Evolutionary conservation across 2,888 invertebrate species (phyloP).

Genomic region (Galeopsomyia nigrocyanea): DNA sequence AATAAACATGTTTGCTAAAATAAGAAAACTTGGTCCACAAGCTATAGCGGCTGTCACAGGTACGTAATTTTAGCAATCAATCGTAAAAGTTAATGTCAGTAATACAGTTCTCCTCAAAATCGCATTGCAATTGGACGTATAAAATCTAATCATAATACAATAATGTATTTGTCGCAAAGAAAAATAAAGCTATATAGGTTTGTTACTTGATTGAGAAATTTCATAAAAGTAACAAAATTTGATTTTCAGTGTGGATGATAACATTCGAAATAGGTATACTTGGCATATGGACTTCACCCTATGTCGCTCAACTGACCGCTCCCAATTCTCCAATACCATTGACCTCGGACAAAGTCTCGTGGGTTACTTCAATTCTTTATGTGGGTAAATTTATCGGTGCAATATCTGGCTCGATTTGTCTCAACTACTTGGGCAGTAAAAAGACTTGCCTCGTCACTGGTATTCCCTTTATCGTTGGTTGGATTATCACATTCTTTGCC

Average conservation of each 20-base stretch:
- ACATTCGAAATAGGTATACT: constrained; percentile 54
- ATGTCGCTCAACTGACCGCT: constrained; percentile 52
- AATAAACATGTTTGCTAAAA: too few species aligned
- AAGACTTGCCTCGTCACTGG: constrained; percentile 51
- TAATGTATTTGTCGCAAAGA: too few species aligned
- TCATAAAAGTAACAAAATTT: not conserved
- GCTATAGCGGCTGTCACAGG: constrained; percentile 32
- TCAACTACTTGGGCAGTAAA: constrained; percentile 52
- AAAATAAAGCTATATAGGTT: too few species aligned
- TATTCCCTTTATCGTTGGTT: constrained; percentile 52
- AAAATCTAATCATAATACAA: too few species aligned
- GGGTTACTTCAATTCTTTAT: constrained; percentile 56
- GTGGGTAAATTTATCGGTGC: constrained; percentile 55
- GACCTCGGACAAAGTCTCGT: constrained; percentile 53
- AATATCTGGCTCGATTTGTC: constrained; percentile 50
- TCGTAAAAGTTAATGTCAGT: too few species aligned
- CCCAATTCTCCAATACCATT: constrained; percentile 49
- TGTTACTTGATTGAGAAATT: not conserved
- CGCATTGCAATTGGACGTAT: too few species aligned
- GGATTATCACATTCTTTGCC: constrained; percentile 51
- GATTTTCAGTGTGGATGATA: constrained; percentile 53
- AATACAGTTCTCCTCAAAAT: not conserved
- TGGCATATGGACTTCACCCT: constrained; percentile 57
- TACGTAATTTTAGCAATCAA: constrained; percentile 6
- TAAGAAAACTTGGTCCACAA: constrained; percentile 12